Evolutionary conservation across 2,797 vertebrate species (phyloP), one percentile per base, ranked within the genome.

Genomic region (Leucoraja ocellata): DNA sequence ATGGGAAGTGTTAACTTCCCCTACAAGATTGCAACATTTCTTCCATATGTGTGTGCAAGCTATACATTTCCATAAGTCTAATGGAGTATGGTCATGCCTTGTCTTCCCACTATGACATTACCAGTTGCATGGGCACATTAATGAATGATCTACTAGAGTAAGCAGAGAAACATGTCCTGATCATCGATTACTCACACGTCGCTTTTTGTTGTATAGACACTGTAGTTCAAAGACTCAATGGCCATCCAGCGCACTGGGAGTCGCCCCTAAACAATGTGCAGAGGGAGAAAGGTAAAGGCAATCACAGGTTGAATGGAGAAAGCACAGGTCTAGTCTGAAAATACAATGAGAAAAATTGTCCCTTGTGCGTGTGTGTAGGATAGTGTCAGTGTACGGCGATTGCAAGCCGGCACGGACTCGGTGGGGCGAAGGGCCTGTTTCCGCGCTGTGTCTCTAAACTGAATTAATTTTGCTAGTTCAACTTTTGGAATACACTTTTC

Each of bases 171-270:
- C 36, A 46, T 23, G 39, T 46, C 16, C 84, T 36, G 36, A 23
- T 86, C 18, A 32, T 21, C 36, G 84, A 18, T 88, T 58, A 99
- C 99, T 99, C 95, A 99, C 99, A 99, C 99, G 0, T 99, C 99
- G 0, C 99, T 99, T 95, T 99, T 99, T 94, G 98, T 98, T 36
- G 99, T 99, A 93, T 99, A 99, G 93, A 99, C 98, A 0, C 99
- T 99, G 96, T 99, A 99, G 96, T 99, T 99, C 92, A 99, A 96
- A 88, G 99, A 99, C 94, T 99, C 99, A 0, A 99, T 99, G 94
- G 99, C 99, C 99, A 99, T 99, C 99, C 99, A 99, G 93, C 99
- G 98, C 77, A 99, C 99, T 0, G 99, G 99, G 94, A 99, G 96
- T 93, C 99, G 97, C 32, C 99, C 99, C 99, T 99, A 95, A 28